A percentile compares a stretch with the other conserved stretches of the same genome.
Conservation (phyloP, 2,888 invertebrate genomes). For the Lasioglossum oenotherae region DNA sequence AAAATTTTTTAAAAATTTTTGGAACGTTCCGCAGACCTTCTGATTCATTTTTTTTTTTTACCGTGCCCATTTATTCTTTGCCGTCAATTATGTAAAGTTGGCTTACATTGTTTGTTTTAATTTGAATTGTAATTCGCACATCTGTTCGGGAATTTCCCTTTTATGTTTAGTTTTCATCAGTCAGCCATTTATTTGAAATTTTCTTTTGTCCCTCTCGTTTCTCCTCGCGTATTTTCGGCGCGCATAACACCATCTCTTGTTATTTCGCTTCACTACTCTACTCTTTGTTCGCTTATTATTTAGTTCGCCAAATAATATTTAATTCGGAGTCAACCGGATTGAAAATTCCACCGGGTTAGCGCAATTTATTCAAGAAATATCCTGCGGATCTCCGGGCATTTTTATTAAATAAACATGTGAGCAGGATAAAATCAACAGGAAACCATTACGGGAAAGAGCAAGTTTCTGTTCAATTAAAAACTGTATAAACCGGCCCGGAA, state of each 20-base stretch:
- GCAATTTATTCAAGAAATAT: not conserved
- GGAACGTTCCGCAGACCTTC: too few species aligned
- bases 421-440: not conserved
- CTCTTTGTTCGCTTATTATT: not conserved
- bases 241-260: not conserved
- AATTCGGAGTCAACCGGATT: not conserved
- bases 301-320: not conserved
- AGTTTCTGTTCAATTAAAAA: not conserved
- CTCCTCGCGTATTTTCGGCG: not conserved
- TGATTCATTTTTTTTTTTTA: too few species aligned
- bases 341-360: not conserved
- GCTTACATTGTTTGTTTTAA: not conserved
- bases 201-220: not conserved
- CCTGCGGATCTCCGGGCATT: not conserved
- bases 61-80: not conserved
- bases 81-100: constrained; percentile 1
- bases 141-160: not conserved
- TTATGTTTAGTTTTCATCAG: constrained; percentile 8
- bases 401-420: not conserved
- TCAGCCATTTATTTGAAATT: not conserved
- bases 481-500: not conserved
- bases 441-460: not conserved
- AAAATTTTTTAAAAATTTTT: not conserved
- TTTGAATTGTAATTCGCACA: constrained; percentile 5
- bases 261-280: not conserved